These are phyloP conservation scores for Conus canariensis DNA, from an alignment of 2,888 invertebrate genomes.

Conservation along the genomic window DNA sequence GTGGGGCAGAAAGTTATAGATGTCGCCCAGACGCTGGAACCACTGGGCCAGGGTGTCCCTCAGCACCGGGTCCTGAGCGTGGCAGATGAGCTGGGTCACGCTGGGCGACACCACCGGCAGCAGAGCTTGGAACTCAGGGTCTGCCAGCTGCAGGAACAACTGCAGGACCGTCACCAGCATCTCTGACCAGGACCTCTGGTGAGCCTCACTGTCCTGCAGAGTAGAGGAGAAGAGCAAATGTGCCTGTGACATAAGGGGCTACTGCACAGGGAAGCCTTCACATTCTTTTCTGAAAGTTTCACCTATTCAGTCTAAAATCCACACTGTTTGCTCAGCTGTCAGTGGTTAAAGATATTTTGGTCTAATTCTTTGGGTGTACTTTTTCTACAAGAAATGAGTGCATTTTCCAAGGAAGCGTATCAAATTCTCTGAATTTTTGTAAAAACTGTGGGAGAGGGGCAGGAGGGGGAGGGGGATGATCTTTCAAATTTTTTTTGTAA, in stretches of 20 bases:
- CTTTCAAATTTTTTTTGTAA: no score
- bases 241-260: not conserved
- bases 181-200: constrained; percentile 87
- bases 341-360: no score
- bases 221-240: not conserved
- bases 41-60: constrained; percentile 82
- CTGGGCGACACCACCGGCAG: constrained; percentile 83
- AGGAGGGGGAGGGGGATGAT: no score
- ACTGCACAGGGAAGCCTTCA: not conserved
- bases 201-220: constrained; percentile 89
- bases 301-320: no score
- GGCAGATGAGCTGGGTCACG: constrained; percentile 82
- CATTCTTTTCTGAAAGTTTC: no score
- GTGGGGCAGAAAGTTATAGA: constrained; percentile 59
- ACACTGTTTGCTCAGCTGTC: no score
- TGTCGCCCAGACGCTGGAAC: constrained; percentile 80
- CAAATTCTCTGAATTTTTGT: no score
- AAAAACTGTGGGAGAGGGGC: no score
- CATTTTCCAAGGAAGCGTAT: no score
- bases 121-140: constrained; percentile 81
- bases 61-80: constrained; percentile 82
- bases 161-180: constrained; percentile 91
- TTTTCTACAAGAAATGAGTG: no score
- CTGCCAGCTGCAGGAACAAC: constrained; percentile 82
- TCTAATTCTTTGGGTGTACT: no score